Conservation (phyloP, 2,113 vertebrate genomes). For the Rhegmatorhina hoffmannsi region DNA sequence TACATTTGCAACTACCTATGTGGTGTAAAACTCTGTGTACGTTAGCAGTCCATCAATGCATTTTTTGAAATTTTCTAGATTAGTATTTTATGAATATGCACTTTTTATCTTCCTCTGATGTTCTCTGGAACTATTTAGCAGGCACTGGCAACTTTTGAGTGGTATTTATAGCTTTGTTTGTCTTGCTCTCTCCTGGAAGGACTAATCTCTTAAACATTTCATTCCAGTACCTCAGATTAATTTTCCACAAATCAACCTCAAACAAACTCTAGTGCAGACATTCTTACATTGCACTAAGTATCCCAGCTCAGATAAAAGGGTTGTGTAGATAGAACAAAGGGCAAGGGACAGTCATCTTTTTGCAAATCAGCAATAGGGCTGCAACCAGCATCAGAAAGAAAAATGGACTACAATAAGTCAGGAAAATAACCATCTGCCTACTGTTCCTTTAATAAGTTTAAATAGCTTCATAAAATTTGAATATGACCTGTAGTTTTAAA, state of each 20-base stretch:
- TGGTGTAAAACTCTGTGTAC: neutral
- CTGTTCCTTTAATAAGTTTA: neutral
- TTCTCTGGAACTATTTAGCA: neutral
- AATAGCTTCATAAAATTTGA: neutral
- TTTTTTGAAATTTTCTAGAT: neutral
- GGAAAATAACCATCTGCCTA: neutral
- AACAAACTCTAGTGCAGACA: neutral
- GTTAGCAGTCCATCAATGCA: neutral
- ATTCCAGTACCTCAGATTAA: neutral
- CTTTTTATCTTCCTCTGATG: neutral
- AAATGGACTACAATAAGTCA: neutral
- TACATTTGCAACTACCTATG: neutral
- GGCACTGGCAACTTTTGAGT: neutral
- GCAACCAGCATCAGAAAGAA: neutral
- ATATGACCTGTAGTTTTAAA: neutral
- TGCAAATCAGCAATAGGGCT: constrained; percentile 3
- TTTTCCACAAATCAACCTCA: constrained; percentile 5
- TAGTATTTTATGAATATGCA: neutral
- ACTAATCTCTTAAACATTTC: neutral
- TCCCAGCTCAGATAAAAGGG: neutral
- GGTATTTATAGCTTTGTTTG: constrained; percentile 36
- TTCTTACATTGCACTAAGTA: neutral
- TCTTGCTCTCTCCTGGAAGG: neutral
- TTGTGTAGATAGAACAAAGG: constrained; percentile 4
- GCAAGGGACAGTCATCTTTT: neutral